Percentiles rank a stretch among this genome's conserved stretches.
phyloP scores from a whole-genome alignment of 2,888 invertebrate species.

The Drosophila barbarae region DNA sequence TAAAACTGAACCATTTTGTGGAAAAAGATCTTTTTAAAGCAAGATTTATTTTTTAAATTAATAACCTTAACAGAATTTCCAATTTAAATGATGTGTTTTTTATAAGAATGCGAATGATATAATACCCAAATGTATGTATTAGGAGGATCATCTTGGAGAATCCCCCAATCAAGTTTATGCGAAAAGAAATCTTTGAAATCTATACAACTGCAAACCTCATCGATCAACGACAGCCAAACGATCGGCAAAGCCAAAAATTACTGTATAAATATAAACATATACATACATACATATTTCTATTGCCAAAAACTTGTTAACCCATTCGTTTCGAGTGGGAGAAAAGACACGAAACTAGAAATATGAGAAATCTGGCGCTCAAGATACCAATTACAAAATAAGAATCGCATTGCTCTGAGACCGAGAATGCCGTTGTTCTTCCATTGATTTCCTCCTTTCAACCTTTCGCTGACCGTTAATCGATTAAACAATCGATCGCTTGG shows the following conservation, averaged over 20 bases:
- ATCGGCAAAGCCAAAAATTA: constrained; percentile 2
- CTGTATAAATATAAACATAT: no score
- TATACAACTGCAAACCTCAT: constrained; percentile 16
- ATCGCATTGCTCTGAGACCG: background rate
- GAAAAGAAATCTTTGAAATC: constrained; percentile 7
- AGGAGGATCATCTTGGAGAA: constrained; percentile 4
- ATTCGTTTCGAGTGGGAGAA: constrained; percentile 19
- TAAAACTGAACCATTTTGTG: background rate
- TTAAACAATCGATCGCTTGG: constrained; percentile 1
- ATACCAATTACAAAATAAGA: background rate
- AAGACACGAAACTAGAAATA: constrained; percentile 31
- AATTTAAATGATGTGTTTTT: background rate
- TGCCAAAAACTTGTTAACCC: constrained; percentile 33
- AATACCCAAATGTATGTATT: background rate
- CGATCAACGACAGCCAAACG: constrained; percentile 30
- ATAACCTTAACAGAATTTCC: background rate
- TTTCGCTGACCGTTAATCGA: constrained; percentile 1
- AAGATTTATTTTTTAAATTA: no score
- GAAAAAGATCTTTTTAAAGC: background rate
- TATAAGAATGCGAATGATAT: background rate
- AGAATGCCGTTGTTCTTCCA: constrained; percentile 41
- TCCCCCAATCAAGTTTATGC: background rate
- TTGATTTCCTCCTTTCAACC: constrained; percentile 61
- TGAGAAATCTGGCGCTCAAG: constrained; percentile 4
- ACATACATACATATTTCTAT: background rate